A percentile compares a stretch with the other conserved stretches of the same genome.
phyloP scores from a whole-genome alignment of 2,888 invertebrate genomes.

The Xestia rhomboidea region DNA sequence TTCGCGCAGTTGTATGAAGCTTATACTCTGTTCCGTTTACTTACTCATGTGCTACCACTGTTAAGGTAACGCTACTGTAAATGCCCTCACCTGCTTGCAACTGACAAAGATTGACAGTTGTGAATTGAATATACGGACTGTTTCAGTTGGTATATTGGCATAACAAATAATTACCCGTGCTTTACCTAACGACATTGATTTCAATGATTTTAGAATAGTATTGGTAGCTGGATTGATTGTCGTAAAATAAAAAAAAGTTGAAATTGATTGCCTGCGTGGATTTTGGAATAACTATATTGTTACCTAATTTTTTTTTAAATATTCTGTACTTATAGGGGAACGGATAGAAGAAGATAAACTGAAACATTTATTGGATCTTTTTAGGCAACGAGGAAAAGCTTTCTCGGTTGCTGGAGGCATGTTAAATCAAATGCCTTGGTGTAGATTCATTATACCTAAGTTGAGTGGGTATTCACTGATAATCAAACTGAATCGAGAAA shows the following conservation, averaged over 20 bases:
- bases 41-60: too few relatives aligned
- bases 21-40: too few relatives aligned
- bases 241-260: background rate
- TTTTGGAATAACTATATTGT: background rate
- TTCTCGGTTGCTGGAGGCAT: conserved; percentile 93
- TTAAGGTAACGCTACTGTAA: background rate
- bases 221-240: background rate
- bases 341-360: conserved; percentile 91
- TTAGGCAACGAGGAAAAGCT: conserved; percentile 81
- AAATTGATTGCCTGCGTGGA: background rate
- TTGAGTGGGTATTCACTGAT: conserved; percentile 91
- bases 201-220: background rate
- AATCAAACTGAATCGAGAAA: conserved; percentile 85
- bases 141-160: background rate
- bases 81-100: background rate
- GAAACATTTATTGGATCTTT: conserved; percentile 76
- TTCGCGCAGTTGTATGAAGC: too few relatives aligned
- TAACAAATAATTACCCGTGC: background rate
- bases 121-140: background rate
- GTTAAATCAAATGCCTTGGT: conserved; percentile 92
- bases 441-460: conserved; percentile 92
- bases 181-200: background rate
- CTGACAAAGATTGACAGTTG: background rate
- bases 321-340: conserved; percentile 79
- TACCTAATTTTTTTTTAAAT: background rate